These are phyloP conservation scores for Proterorhinus semilunaris DNA, from an alignment of 2,113 vertebrate species.

Conservation along the genomic window DNA sequence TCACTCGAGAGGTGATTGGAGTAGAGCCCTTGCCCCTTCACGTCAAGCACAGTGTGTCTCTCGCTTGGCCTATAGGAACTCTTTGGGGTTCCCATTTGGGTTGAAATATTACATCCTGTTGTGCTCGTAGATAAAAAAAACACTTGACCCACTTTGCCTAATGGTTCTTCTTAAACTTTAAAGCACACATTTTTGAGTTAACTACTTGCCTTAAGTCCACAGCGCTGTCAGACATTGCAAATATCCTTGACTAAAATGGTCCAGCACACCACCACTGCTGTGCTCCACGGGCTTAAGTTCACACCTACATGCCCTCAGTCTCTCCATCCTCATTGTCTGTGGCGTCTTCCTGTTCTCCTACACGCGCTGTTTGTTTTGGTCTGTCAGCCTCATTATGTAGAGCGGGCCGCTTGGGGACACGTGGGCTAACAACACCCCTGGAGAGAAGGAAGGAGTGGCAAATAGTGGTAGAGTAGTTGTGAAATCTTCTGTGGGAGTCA, in stretches of 20 bases:
- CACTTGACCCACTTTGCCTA: too few relatives aligned
- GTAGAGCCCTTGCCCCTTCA: too few relatives aligned
- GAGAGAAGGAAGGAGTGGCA: constrained; percentile 35
- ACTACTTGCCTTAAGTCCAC: too few relatives aligned
- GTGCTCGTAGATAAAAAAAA: too few relatives aligned
- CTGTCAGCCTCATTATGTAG: constrained; percentile 66
- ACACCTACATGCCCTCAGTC: constrained; percentile 22
- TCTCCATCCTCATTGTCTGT: constrained; percentile 3
- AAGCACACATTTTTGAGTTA: too few relatives aligned
- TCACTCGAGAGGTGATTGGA: too few relatives aligned
- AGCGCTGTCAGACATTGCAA: neutral
- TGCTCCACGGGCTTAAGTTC: constrained; percentile 5
- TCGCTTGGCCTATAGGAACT: too few relatives aligned
- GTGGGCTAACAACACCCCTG: constrained; percentile 56
- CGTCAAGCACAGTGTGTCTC: too few relatives aligned
- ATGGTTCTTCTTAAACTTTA: too few relatives aligned
- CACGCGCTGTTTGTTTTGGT: constrained; percentile 67
- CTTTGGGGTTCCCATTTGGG: too few relatives aligned
- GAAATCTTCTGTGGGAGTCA: constrained; percentile 59
- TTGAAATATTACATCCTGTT: too few relatives aligned
- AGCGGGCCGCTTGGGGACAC: constrained; percentile 58
- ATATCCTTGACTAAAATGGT: neutral
- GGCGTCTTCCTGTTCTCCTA: constrained; percentile 28
- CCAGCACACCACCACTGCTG: constrained; percentile 7
- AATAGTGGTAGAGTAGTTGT: constrained; percentile 27